Evolutionary conservation across 92 coral and sea anemone genomes (phyloP), one percentile per base, ranked within the genome.

Genomic region (Epizoanthus rinbou): DNA sequence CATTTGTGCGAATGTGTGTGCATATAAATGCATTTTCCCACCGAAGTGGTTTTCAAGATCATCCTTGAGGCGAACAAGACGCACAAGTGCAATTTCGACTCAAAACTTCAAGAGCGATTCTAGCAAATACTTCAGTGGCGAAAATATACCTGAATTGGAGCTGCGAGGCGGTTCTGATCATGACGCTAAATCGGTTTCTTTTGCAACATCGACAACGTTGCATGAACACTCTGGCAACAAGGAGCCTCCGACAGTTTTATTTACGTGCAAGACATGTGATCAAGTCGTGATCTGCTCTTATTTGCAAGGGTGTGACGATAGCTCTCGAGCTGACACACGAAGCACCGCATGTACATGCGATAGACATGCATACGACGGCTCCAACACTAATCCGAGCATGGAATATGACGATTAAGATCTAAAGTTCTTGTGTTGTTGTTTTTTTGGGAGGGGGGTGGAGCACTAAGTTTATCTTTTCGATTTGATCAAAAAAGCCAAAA

Each of bases 21-120:
- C 73, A 17, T 67, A 28, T 67, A 67, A 67, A 17, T 76, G 56
- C 56, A 8, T 8, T 1, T 76, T 11, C 17, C 64, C 45, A 54
- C 62, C 67, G 33, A 19, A 15, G 33, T 24, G 56, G 81, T 35
- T 58, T 58, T 19, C 81, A 59, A 76, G 59, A 33, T 35, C 54
- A 57, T 58, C 81, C 39, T 39, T 76, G 13, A 19, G 69, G 43
- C 81, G 81, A 3, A 58, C 81, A 31, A 67, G 69, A 8, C 81
- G 69, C n/a, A 76, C 69, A 5, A 68, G 54, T 41, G 14, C 68
- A 14, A 3, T 60, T 6, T 59, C 70, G 16, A 13, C 17, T 15
- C 73, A 67, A 67, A 15, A 76, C 16, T 45, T 35, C 0, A 35
- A 58, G 19, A 39, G 28, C 39, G 39, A 28, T 58, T 37, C 56